Conservation (phyloP, 2,888 invertebrate species). For the Lordiphosa andalusiaca region DNA sequence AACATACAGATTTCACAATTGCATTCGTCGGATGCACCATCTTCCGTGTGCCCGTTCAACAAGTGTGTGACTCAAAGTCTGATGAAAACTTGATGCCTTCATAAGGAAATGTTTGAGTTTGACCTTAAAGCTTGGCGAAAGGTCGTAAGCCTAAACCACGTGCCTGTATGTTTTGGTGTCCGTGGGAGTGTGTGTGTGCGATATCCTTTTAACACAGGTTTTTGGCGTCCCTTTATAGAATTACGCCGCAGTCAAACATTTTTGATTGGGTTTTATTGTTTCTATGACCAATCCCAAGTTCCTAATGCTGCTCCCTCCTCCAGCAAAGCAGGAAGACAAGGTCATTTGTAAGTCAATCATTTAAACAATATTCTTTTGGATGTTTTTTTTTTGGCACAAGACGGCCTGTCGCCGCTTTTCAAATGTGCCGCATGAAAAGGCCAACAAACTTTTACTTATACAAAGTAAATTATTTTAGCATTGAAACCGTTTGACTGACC, state of each 20-base stretch:
- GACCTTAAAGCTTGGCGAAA: slow-evolving; percentile 51
- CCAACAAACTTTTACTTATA: slow-evolving; percentile 35
- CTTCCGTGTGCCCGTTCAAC: slow-evolving; percentile 54
- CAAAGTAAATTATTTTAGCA: background rate
- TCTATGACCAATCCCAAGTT: slow-evolving; percentile 13
- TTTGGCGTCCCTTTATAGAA: slow-evolving; percentile 39
- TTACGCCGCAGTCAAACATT: slow-evolving; percentile 7
- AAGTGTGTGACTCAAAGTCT: slow-evolving; percentile 42
- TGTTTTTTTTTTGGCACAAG: slow-evolving; percentile 2
- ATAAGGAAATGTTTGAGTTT: slow-evolving; percentile 51
- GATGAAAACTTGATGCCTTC: slow-evolving; percentile 27
- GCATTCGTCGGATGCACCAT: slow-evolving; percentile 52
- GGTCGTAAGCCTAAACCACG: slow-evolving; percentile 43
- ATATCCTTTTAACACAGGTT: slow-evolving; percentile 45
- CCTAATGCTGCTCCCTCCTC: background rate
- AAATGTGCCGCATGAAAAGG: slow-evolving; percentile 24
- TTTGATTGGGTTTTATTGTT: slow-evolving; percentile 32
- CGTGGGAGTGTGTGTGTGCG: slow-evolving; percentile 16
- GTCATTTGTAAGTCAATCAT: slow-evolving; percentile 68
- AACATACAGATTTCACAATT: slow-evolving; percentile 27
- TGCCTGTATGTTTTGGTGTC: slow-evolving; percentile 10
- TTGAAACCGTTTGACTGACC: background rate
- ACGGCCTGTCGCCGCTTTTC: background rate
- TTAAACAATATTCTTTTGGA: slow-evolving; percentile 46
- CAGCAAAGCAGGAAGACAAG: slow-evolving; percentile 37